Evolutionary conservation across 2,113 vertebrate genomes (phyloP).

Genomic region (Pseudorhombus dupliciocellatus): DNA sequence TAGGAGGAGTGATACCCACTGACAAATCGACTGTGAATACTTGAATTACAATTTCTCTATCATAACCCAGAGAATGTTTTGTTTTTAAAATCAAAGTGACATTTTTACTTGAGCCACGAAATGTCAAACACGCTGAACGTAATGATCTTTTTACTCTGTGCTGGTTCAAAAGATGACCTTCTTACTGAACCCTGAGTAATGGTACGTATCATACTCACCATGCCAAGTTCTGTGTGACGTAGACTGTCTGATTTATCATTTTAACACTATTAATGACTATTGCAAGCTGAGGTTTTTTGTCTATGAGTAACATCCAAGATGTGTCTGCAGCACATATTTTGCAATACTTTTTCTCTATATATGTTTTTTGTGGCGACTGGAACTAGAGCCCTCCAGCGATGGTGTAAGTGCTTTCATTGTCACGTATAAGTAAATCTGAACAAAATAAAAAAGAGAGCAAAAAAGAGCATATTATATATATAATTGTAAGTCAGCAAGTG

Average conservation of each 20-base stretch:
- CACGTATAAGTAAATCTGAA: neutral
- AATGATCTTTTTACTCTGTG: conserved; percentile 39
- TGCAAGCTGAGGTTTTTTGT: neutral
- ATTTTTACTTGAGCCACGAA: conserved; percentile 38
- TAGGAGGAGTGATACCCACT: conserved; percentile 42
- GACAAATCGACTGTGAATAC: conserved; percentile 62
- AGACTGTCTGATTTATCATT: neutral
- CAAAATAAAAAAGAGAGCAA: neutral
- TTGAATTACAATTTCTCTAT: conserved; percentile 41
- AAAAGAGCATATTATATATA: conserved; percentile 8
- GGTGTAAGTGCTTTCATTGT: neutral
- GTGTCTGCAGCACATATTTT: neutral
- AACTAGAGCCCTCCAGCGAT: neutral
- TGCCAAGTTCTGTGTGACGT: neutral
- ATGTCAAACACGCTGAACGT: conserved; percentile 24
- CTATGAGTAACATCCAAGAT: neutral
- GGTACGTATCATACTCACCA: conserved; percentile 29
- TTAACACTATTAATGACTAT: neutral
- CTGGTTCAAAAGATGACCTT: conserved; percentile 39
- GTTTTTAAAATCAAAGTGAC: conserved; percentile 48
- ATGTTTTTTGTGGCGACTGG: neutral
- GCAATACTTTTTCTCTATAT: neutral
- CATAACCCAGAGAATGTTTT: conserved; percentile 31
- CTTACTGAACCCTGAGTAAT: conserved; percentile 30
- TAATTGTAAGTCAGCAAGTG: conserved; percentile 16